These are phyloP conservation scores for Sturnus vulgaris DNA, from an alignment of 2,113 vertebrate species.

Conservation along the genomic window DNA sequence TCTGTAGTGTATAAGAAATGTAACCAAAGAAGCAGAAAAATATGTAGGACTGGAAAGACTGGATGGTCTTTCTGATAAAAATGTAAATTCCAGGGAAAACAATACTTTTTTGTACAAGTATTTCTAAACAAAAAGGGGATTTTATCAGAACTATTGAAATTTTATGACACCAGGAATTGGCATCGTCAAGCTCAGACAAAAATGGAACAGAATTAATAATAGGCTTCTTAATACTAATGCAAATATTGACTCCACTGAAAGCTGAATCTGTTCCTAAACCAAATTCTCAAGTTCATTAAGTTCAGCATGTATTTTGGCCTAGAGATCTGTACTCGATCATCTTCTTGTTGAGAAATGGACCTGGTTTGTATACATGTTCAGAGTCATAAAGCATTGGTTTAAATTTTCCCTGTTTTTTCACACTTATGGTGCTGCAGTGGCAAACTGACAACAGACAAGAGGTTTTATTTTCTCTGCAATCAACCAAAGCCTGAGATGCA, in stretches of 20 bases:
- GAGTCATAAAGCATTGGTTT: not conserved
- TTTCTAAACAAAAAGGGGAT: not conserved
- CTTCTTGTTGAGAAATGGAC: not conserved
- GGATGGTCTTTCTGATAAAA: not conserved
- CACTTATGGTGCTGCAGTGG: not conserved
- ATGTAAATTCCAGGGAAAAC: not conserved
- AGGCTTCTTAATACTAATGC: not conserved
- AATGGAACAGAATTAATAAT: not conserved
- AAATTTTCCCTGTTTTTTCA: not conserved
- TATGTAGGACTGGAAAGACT: not conserved
- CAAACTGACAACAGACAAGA: not conserved
- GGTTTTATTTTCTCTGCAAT: not conserved
- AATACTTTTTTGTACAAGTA: not conserved
- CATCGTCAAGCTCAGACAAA: not conserved
- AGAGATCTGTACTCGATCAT: not conserved
- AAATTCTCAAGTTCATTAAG: not conserved
- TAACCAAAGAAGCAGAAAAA: not conserved
- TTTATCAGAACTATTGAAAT: not conserved
- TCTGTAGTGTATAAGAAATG: not conserved
- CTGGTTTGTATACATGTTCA: fast-evolving
- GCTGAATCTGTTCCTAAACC: not conserved
- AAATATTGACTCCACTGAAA: not conserved
- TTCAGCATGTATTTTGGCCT: not conserved
- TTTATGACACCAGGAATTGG: not conserved
- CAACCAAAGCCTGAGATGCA: not conserved